Percentiles rank a stretch among this genome's conserved stretches.
Evolutionary conservation across 2,797 vertebrate genomes (phyloP).

Genomic region (Tauraco hartlaubi): DNA sequence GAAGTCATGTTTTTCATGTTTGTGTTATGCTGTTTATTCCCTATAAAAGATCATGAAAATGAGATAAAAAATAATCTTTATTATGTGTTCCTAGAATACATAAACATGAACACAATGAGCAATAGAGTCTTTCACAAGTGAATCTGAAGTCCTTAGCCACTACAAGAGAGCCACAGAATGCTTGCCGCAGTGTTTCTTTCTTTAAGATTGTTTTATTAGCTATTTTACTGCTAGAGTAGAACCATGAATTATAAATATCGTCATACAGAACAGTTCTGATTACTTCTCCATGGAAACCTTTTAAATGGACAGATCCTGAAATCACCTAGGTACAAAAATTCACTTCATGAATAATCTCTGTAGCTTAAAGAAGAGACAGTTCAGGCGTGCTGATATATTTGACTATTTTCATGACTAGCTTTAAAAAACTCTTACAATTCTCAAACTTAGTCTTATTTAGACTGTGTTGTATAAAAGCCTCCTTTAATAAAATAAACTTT

Average conservation of each 20-base stretch:
- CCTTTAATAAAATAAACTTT: neutral
- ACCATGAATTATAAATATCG: conserved; percentile 71
- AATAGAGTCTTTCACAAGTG: neutral
- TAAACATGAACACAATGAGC: neutral
- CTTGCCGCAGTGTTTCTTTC: neutral
- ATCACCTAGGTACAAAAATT: conserved; percentile 30
- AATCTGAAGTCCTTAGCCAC: neutral
- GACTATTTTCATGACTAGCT: neutral
- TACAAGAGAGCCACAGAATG: neutral
- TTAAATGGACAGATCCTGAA: conserved; percentile 22
- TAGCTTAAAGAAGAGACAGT: neutral
- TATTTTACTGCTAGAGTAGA: conserved; percentile 39
- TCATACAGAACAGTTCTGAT: conserved; percentile 61
- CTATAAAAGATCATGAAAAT: neutral
- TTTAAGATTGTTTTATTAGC: conserved; percentile 57
- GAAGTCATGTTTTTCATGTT: neutral
- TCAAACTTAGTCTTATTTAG: neutral
- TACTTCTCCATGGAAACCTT: conserved; percentile 65
- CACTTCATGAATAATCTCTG: neutral
- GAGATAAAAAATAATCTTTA: neutral
- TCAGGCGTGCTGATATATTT: neutral
- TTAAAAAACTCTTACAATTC: neutral
- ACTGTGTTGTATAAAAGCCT: neutral
- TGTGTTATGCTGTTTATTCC: neutral
- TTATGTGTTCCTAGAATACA: neutral